Percentiles rank a stretch among this genome's conserved stretches.
phyloP scores from a whole-genome alignment of 2,888 invertebrate species.

The Drosophila eohydei region DNA sequence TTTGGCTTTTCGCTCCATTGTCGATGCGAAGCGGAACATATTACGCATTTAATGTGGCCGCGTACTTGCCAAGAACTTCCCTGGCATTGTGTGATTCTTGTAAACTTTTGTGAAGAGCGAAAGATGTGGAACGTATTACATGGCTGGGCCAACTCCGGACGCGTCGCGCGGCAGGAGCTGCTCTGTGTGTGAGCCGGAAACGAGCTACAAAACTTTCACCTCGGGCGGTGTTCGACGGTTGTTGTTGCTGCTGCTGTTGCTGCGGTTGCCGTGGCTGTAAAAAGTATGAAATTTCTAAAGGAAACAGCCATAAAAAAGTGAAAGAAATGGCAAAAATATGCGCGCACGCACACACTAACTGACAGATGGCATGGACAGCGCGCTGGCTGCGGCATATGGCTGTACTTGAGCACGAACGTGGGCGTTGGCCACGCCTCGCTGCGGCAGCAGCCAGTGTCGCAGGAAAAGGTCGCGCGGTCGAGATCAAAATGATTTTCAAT shows the following conservation, averaged over 20 bases:
- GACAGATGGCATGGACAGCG: constrained; percentile 19
- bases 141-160: constrained; percentile 34
- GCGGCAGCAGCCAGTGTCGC: constrained; percentile 36
- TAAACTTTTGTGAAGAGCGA: constrained; percentile 68
- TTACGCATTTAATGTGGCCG: constrained; percentile 77
- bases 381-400: constrained; percentile 58
- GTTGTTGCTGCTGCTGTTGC: constrained; percentile 40
- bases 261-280: constrained; percentile 47
- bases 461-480: constrained; percentile 58
- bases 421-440: constrained; percentile 19
- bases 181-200: constrained; percentile 61
- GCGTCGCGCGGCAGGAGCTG: background rate
- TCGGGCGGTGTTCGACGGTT: constrained; percentile 55
- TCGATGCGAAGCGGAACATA: constrained; percentile 70
- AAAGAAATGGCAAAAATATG: constrained; percentile 62
- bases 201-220: constrained; percentile 78
- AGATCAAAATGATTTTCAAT: constrained; percentile 82
- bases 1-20: constrained; percentile 42
- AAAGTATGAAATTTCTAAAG: constrained; percentile 74
- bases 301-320: constrained; percentile 46
- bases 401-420: constrained; percentile 60
- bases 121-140: constrained; percentile 62
- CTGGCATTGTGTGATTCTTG: constrained; percentile 59
- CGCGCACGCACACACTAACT: constrained; percentile 61
- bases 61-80: constrained; percentile 67